Conservation (phyloP, 2,797 vertebrate genomes). For the Calcarius lapponicus region DNA sequence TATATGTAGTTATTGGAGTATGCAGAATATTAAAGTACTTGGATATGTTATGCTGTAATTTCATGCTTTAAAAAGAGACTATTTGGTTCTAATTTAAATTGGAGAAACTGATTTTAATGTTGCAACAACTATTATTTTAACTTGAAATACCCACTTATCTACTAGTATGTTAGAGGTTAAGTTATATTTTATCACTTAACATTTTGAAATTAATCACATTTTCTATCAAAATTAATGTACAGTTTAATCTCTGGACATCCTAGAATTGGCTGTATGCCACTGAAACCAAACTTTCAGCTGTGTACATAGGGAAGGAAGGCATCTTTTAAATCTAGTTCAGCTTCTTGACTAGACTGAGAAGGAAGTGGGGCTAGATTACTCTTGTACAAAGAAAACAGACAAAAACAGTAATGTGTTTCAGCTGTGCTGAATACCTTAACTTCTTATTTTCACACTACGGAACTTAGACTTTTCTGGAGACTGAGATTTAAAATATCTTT, state of each 20-base stretch:
- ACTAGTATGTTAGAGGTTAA: not conserved
- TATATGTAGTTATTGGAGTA: not conserved
- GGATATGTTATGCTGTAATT: not conserved
- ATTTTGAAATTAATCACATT: not conserved
- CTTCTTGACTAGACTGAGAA: not conserved
- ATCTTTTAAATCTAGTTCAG: not conserved
- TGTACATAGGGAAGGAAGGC: not conserved
- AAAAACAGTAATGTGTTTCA: not conserved
- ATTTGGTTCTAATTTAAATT: not conserved
- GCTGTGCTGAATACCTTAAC: not conserved
- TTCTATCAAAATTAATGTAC: not conserved
- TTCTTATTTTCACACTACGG: not conserved
- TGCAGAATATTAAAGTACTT: not conserved
- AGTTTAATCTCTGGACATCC: not conserved
- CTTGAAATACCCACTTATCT: not conserved
- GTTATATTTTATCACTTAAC: not conserved
- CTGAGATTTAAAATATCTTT: not conserved
- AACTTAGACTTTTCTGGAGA: not conserved
- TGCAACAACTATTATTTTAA: not conserved
- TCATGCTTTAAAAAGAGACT: not conserved
- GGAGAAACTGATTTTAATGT: not conserved
- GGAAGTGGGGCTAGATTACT: not conserved
- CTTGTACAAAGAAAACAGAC: not conserved
- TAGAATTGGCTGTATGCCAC: not conserved
- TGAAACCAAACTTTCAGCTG: not conserved